phyloP scores from a whole-genome alignment of 1,140 invertebrate genomes.

The Yoshiicerus persimilis region DNA sequence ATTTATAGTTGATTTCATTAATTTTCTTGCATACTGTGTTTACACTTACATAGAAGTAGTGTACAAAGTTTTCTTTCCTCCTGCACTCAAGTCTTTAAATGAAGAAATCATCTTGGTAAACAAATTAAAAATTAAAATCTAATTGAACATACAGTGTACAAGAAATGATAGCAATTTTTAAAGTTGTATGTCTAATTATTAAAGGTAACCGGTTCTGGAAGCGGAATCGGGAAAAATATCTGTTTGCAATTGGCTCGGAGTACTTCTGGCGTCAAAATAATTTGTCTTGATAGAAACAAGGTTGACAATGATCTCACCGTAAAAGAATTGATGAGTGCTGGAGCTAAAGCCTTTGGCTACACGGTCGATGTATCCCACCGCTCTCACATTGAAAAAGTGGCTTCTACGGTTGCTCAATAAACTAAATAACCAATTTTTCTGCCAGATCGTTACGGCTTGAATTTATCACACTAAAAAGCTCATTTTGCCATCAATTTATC shows the following conservation, averaged over 20 bases:
- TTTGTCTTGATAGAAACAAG: constrained; percentile 44
- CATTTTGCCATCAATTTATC: too few relatives aligned
- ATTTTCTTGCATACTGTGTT: background rate
- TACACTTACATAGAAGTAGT: background rate
- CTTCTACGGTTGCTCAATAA: background rate
- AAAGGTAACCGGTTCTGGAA: constrained; percentile 45
- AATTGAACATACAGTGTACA: too few relatives aligned
- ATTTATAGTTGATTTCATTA: background rate
- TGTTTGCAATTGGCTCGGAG: constrained; percentile 25
- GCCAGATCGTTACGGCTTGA: too few relatives aligned
- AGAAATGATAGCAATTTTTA: background rate
- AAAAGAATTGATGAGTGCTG: constrained; percentile 23
- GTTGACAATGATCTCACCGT: constrained; percentile 28
- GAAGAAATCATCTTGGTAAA: background rate
- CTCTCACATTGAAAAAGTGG: background rate
- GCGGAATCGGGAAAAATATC: constrained; percentile 43
- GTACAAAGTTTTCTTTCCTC: background rate
- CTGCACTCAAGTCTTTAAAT: background rate
- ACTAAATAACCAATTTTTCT: too few relatives aligned
- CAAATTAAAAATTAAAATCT: too few relatives aligned
- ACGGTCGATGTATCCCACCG: constrained; percentile 41
- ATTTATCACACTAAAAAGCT: too few relatives aligned
- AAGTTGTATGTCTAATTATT: background rate
- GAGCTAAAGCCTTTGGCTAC: constrained; percentile 35
- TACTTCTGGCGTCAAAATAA: constrained; percentile 23